A percentile compares a stretch with the other conserved stretches of the same genome.
Evolutionary conservation across 2,888 invertebrate genomes (phyloP).

Genomic region (Dynastes hyllus): DNA sequence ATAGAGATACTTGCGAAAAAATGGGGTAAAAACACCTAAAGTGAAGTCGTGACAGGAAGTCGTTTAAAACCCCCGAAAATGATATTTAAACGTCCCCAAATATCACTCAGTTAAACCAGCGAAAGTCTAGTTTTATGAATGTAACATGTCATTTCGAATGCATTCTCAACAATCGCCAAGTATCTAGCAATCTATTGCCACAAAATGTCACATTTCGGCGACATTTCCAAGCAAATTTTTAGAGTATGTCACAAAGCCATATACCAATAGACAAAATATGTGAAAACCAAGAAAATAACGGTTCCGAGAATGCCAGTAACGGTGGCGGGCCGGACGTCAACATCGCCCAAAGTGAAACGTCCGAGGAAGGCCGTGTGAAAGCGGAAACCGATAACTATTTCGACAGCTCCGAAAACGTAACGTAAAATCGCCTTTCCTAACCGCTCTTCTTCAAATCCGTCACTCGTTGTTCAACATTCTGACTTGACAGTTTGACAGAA

Average conservation of each 20-base stretch:
- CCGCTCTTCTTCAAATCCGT: slow-evolving; percentile 13
- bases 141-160: too few species aligned
- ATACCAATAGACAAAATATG: slow-evolving; percentile 59
- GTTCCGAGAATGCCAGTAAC: slow-evolving; percentile 47
- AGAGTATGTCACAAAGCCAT: slow-evolving; percentile 63
- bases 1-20: too few species aligned
- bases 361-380: slow-evolving; percentile 19
- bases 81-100: too few species aligned
- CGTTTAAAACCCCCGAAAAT: too few species aligned
- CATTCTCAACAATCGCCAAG: neutral
- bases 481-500: slow-evolving; percentile 5
- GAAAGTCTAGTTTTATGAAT: too few species aligned
- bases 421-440: slow-evolving; percentile 3
- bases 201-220: slow-evolving; percentile 57
- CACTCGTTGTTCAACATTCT: slow-evolving; percentile 7
- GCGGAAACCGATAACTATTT: slow-evolving; percentile 4
- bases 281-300: slow-evolving; percentile 55
- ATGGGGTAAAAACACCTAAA: too few species aligned
- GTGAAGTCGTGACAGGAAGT: too few species aligned
- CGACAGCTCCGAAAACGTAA: slow-evolving; percentile 31
- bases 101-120: too few species aligned
- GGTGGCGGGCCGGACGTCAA: slow-evolving; percentile 40
- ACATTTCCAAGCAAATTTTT: slow-evolving; percentile 58
- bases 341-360: slow-evolving; percentile 8
- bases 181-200: slow-evolving; percentile 43